Evolutionary conservation across 1,140 invertebrate genomes (phyloP), one percentile per base, ranked within the genome.

Genomic region (Eulimnadia texana): DNA sequence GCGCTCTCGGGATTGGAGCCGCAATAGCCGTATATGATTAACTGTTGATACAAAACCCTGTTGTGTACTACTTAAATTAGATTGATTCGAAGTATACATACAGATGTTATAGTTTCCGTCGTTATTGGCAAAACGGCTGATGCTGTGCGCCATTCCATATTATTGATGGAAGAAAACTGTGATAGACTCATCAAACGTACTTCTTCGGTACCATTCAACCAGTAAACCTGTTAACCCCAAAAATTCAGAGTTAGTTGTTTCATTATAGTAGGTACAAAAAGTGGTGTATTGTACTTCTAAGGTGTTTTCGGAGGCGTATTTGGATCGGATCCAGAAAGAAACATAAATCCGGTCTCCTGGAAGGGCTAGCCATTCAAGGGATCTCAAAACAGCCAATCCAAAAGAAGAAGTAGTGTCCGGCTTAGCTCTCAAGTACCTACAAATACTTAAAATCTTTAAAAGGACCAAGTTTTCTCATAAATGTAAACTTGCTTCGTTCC

Each of bases 21-120:
- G 28, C 53, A 55, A 16, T 55, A 55, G 19, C 53, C 53, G 28
- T 55, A 55, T 19, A 55, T 27, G 24, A 55, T 28, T 24, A 55
- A 24, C 53, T 55, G 33, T 42, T 9, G 16, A 42, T 42, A 42
- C 6, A 6, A 42, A 9, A 16, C 6, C 33, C 6, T 6, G 6
- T 42, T 42, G 33, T 9, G 33, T 42, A 42, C 6, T 16, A 9
- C 6, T 42, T 42, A 42, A 6, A 42, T 9, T 6, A 16, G 33
- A 9, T 42, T 9, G 33, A 42, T 42, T 9, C 16, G 33, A 6
- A 9, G 33, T 42, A 42, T 6, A 42, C 33, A 9, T 42, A 42
- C 33, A 6, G 33, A 42, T 9, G 16, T 16, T 9, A 16, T 42
- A 16, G 33, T 42, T 9, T 6, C 6, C 6, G 6, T 42, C 16